These are phyloP conservation scores for Aphidoletes aphidimyza DNA, from an alignment of 2,888 invertebrate species.

Conservation along the genomic window DNA sequence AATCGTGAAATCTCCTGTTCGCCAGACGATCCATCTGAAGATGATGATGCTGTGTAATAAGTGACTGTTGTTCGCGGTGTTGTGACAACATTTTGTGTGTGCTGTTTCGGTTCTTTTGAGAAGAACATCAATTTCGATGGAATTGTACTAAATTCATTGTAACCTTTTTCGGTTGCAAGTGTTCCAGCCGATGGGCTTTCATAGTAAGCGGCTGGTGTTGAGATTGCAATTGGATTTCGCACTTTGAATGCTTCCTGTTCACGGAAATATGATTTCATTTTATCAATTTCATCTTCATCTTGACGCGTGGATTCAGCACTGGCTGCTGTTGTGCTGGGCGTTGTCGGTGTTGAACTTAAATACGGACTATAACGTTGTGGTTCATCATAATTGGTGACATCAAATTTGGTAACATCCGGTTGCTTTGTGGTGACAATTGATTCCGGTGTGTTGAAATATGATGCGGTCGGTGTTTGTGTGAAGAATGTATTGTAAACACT, in stretches of 20 bases:
- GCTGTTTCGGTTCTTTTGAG: not conserved
- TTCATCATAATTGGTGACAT: slow-evolving; percentile 19
- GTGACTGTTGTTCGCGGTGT: slow-evolving; percentile 52
- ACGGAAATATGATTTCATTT: slow-evolving; percentile 66
- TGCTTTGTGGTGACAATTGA: slow-evolving; percentile 9
- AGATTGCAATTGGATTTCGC: slow-evolving; percentile 57
- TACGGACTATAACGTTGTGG: slow-evolving; percentile 58
- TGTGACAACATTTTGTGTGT: slow-evolving; percentile 24
- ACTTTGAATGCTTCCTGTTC: slow-evolving; percentile 65
- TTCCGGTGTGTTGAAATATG: slow-evolving; percentile 20
- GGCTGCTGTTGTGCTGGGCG: slow-evolving; percentile 54
- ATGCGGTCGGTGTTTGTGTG: slow-evolving; percentile 35
- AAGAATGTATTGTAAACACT: not conserved
- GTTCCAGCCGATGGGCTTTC: slow-evolving; percentile 17
- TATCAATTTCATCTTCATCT: slow-evolving; percentile 62
- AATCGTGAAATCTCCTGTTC: not conserved
- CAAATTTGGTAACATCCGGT: not conserved
- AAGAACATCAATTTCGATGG: not conserved
- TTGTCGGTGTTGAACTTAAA: slow-evolving; percentile 61
- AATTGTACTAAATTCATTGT: slow-evolving; percentile 14
- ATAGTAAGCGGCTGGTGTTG: slow-evolving; percentile 40
- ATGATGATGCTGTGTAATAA: slow-evolving; percentile 17
- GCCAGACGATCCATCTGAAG: not conserved
- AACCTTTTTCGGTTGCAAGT: not conserved
- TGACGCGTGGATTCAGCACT: not conserved